Evolutionary conservation across 2,888 invertebrate species (phyloP).

Genomic region (Cheilosia pagana): DNA sequence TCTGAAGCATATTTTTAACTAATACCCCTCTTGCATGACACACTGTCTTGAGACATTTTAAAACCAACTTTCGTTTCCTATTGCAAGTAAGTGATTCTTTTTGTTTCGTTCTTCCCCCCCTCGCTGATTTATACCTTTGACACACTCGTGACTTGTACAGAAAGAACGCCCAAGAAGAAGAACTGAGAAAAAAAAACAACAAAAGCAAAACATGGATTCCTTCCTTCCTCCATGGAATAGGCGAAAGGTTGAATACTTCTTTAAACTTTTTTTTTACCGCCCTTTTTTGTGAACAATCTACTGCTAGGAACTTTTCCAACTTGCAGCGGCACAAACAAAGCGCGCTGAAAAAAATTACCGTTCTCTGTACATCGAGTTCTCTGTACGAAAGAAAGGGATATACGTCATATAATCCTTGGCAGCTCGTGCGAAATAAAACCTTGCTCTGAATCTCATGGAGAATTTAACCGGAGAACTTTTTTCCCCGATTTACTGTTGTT

Average conservation of each 20-base stretch:
- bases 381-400: slow-evolving; percentile 60
- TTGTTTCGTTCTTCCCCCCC: slow-evolving; percentile 19
- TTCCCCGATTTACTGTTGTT: slow-evolving; percentile 56
- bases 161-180: not conserved
- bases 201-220: slow-evolving; percentile 41
- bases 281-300: slow-evolving; percentile 20
- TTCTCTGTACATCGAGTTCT: too few relatives aligned
- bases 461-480: slow-evolving; percentile 71
- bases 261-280: slow-evolving; percentile 13
- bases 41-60: slow-evolving; percentile 28
- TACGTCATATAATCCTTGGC: slow-evolving; percentile 58
- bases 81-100: slow-evolving; percentile 15
- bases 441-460: slow-evolving; percentile 71
- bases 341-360: slow-evolving; percentile 62
- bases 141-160: slow-evolving; percentile 21
- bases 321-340: slow-evolving; percentile 17
- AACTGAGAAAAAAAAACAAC: slow-evolving; percentile 15
- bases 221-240: slow-evolving; percentile 64
- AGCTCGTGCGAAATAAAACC: slow-evolving; percentile 73
- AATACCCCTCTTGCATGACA: slow-evolving; percentile 6
- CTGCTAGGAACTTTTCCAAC: slow-evolving; percentile 33
- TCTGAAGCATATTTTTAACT: too few relatives aligned
- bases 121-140: slow-evolving; percentile 62
- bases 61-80: not conserved
- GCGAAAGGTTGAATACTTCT: slow-evolving; percentile 48